phyloP scores from a whole-genome alignment of 2,888 invertebrate species.

The Ophion obscuratus region DNA sequence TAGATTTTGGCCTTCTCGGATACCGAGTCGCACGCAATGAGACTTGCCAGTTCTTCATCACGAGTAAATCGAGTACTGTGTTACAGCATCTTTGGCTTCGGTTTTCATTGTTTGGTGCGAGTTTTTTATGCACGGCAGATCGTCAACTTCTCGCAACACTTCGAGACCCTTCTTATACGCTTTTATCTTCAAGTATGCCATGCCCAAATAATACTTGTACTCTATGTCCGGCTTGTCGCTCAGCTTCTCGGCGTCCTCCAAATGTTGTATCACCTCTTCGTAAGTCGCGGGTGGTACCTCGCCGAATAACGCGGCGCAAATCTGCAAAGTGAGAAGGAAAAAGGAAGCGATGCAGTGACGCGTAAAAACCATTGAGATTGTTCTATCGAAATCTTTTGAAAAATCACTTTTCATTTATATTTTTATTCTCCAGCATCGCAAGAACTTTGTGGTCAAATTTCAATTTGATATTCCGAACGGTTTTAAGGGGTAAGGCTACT shows the following conservation, averaged over 20 bases:
- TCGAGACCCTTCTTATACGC: conserved; percentile 85
- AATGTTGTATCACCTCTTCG: conserved; percentile 87
- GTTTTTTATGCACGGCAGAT: conserved; percentile 66
- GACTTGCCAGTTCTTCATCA: conserved; percentile 46
- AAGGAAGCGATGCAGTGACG: neutral
- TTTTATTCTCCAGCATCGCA: too few species aligned
- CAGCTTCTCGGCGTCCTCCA: conserved; percentile 86
- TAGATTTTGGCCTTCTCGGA: neutral
- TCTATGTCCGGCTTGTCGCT: conserved; percentile 86
- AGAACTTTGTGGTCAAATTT: too few species aligned
- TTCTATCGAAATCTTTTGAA: neutral
- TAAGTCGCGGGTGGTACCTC: conserved; percentile 87
- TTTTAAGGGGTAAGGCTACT: too few species aligned
- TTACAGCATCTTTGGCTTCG: conserved; percentile 76
- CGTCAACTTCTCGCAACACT: conserved; percentile 83
- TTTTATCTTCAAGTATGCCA: conserved; percentile 85
- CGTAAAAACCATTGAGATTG: neutral
- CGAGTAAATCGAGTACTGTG: conserved; percentile 76
- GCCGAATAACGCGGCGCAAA: conserved; percentile 88
- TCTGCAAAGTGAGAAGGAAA: conserved; percentile 72
- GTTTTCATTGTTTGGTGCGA: conserved; percentile 73
- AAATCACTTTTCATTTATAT: too few species aligned
- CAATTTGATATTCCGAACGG: too few species aligned
- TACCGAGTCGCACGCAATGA: neutral
- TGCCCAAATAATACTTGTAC: conserved; percentile 86